Evolutionary conservation across 1,140 invertebrate species (phyloP), one percentile per base, ranked within the genome.

Genomic region (Drosophila nasuta): DNA sequence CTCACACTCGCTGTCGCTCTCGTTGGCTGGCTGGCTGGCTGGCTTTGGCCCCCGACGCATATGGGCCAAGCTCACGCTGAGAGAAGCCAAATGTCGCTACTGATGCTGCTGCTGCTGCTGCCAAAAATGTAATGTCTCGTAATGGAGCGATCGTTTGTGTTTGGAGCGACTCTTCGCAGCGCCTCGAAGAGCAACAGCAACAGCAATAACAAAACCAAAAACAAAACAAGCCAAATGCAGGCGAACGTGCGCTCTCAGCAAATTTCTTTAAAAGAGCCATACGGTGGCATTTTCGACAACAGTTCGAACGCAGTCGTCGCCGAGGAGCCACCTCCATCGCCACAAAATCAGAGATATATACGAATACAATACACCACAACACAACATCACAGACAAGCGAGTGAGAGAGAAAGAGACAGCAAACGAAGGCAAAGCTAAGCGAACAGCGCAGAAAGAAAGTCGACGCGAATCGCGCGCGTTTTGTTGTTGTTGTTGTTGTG

Each of bases 261-360:
- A 69, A 62, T 88, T 88, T 88, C 83, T 89, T 88, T 88, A 88
- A 88, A 88, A 89, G 78, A 78, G 85, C 66, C 79, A 58, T 57
- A 54, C 77, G 54, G 48, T 15, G 35, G 46, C 45, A 72, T 58
- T 89, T 78, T 78, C 56, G 83, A 81, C 77, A 56, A 88, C 83
- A 88, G 83, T 88, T 83, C 70, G 83, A 89, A 79, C 77, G 43
- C 59, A 88, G 85, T 75, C 83, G 85, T 78, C 79, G 83, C 71
- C 81, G 81, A 77, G 80, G 78, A 80, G 62, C 46, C 80, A 82
- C 67, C 75, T 75, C 43, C 60, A 72, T 13, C 54, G 45, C 35
- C 33, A 43, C 51, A 51, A 25, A 51, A 63, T 30, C 35, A 30
- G 67, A 56, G 43, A 41, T 28, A 56, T 49, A 41, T 28, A 56